A percentile compares a stretch with the other conserved stretches of the same genome.
Evolutionary conservation across 1,140 invertebrate genomes (phyloP).

Genomic region (Magallana ariakensis): DNA sequence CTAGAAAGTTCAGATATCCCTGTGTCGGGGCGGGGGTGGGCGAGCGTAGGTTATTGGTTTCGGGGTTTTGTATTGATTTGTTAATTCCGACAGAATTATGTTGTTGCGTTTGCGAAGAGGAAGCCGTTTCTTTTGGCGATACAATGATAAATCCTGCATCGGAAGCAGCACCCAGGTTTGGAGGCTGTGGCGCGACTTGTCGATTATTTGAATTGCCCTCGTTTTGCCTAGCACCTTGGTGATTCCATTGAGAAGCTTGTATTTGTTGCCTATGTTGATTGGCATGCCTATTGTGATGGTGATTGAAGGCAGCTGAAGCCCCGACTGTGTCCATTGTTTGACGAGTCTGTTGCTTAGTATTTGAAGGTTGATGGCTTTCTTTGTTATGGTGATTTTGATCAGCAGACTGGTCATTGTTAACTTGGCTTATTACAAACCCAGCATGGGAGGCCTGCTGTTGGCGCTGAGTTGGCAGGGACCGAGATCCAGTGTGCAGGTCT

Average conservation of each 20-base stretch:
- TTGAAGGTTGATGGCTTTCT: not conserved
- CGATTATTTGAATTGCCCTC: not conserved
- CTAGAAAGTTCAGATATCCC: conserved; percentile 2
- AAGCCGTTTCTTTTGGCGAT: not conserved
- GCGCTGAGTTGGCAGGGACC: not conserved
- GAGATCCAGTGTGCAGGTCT: not conserved
- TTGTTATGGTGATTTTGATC: not conserved
- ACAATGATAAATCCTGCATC: conserved; percentile 11
- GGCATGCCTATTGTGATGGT: not conserved
- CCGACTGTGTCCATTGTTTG: not conserved
- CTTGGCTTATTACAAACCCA: not conserved
- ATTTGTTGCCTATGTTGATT: not conserved
- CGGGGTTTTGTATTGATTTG: not conserved
- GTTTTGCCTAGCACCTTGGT: no score
- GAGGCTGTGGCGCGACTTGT: not conserved
- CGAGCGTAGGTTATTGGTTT: not conserved
- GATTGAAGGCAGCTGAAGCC: not conserved
- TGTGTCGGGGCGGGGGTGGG: not conserved
- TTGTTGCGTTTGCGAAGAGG: not conserved
- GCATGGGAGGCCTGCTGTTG: not conserved
- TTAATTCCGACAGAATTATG: not conserved
- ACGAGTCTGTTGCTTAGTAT: not conserved
- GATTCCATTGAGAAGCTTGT: no score
- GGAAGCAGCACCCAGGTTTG: not conserved
- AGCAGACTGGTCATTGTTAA: not conserved